Conservation (phyloP, 2,888 invertebrate genomes). For the Agriopis aurantiaria region DNA sequence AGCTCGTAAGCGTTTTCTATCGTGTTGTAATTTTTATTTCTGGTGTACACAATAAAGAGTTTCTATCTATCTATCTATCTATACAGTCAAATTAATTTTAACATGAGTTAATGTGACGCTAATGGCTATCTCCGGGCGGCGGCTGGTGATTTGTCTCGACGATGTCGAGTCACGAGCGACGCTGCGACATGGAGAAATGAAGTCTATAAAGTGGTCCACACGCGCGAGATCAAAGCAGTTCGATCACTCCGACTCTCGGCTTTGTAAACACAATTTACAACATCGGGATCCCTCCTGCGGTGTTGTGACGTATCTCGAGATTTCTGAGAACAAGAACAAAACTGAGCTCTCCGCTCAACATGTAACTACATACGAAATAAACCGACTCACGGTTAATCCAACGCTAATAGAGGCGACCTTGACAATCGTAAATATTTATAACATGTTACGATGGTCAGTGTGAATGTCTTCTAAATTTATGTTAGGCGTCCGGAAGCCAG, state of each 20-base stretch:
- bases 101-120: constrained; percentile 25
- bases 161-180: constrained; percentile 1
- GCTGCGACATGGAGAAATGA: constrained; percentile 3
- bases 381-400: constrained; percentile 58
- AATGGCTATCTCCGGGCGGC: constrained; percentile 21
- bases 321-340: constrained; percentile 56
- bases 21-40: no score
- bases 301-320: constrained; percentile 32
- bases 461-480: constrained; percentile 76
- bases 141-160: constrained; percentile 18
- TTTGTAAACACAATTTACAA: constrained; percentile 53
- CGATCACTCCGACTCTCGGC: constrained; percentile 52
- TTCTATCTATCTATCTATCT: no score
- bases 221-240: constrained; percentile 57
- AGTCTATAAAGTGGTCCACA: constrained; percentile 44
- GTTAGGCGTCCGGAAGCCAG: constrained; percentile 40
- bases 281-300: constrained; percentile 44
- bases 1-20: no score
- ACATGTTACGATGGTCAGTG: constrained; percentile 71
- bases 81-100: constrained; percentile 5
- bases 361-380: constrained; percentile 54
- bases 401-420: constrained; percentile 71
- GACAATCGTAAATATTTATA: constrained; percentile 75
- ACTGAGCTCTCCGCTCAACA: constrained; percentile 38
- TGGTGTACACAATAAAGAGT: no score